These are phyloP conservation scores for Cephus cinctus DNA, from an alignment of 1,140 invertebrate genomes.

Conservation along the genomic window DNA sequence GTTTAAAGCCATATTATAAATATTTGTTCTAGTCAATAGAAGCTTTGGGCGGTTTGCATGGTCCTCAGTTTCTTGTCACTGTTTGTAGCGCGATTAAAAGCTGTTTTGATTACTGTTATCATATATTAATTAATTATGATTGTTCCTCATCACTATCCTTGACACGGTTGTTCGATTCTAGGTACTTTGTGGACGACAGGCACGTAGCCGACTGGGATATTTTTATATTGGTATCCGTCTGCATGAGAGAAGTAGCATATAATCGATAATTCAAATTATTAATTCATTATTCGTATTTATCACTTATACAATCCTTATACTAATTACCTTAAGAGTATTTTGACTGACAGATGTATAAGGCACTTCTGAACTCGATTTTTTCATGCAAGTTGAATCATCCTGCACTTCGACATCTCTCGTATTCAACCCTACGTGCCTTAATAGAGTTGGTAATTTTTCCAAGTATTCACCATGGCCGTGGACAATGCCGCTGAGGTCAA, in stretches of 20 bases:
- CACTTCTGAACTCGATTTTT: slow-evolving; percentile 37
- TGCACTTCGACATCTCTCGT: slow-evolving; percentile 24
- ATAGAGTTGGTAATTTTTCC: slow-evolving; percentile 62
- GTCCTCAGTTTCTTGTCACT: too few species aligned
- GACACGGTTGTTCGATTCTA: not conserved
- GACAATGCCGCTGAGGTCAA: slow-evolving; percentile 63
- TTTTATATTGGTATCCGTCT: slow-evolving; percentile 13
- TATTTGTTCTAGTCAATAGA: too few species aligned
- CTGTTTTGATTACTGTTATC: not conserved
- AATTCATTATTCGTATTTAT: slow-evolving; percentile 14
- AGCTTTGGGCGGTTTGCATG: too few species aligned
- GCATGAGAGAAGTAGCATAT: slow-evolving; percentile 6
- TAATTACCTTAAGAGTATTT: not conserved
- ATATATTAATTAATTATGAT: not conserved
- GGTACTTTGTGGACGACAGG: slow-evolving; percentile 7
- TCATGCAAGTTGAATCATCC: slow-evolving; percentile 32
- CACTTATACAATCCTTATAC: not conserved
- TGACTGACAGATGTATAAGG: slow-evolving; percentile 4
- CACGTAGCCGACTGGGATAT: slow-evolving; percentile 24
- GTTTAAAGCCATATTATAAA: too few species aligned
- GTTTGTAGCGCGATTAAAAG: too few species aligned
- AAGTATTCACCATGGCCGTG: slow-evolving; percentile 65
- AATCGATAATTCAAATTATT: not conserved
- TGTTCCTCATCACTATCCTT: not conserved
- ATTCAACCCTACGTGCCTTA: slow-evolving; percentile 43